These are phyloP conservation scores for Drosophila ercepeae DNA, from an alignment of 1,140 invertebrate species.

Conservation along the genomic window DNA sequence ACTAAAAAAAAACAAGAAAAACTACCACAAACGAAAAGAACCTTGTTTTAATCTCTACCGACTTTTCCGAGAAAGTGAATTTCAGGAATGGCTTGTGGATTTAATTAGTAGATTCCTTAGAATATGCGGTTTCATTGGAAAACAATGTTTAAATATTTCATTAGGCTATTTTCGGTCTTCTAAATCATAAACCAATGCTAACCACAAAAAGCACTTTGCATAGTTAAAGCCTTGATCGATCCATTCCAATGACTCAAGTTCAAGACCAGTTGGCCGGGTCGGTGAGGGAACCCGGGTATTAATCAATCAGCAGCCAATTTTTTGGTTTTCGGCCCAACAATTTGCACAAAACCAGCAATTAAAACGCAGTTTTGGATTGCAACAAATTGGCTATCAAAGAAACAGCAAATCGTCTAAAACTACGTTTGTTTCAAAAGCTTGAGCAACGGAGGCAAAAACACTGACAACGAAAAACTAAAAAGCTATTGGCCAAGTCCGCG, in stretches of 20 bases:
- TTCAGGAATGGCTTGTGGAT: slow-evolving; percentile 7
- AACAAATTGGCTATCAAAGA: slow-evolving; percentile 37
- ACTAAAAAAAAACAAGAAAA: slow-evolving; percentile 66
- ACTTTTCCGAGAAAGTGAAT: slow-evolving; percentile 11
- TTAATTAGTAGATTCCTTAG: slow-evolving; percentile 6
- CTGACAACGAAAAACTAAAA: slow-evolving; percentile 17
- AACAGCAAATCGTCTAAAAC: slow-evolving; percentile 24
- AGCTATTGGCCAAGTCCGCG: slow-evolving; percentile 54
- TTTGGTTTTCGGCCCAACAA: slow-evolving; percentile 30
- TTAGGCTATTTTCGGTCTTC: slow-evolving; percentile 8
- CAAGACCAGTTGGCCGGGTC: slow-evolving; percentile 31
- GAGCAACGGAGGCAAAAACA: slow-evolving; percentile 25
- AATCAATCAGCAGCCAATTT: slow-evolving; percentile 34
- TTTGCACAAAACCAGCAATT: slow-evolving; percentile 63
- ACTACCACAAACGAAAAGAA: slow-evolving; percentile 20
- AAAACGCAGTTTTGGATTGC: slow-evolving; percentile 62
- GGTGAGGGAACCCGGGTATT: slow-evolving; percentile 36
- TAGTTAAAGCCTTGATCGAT: slow-evolving; percentile 29
- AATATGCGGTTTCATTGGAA: neutral
- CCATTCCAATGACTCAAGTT: slow-evolving; percentile 38
- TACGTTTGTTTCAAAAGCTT: slow-evolving; percentile 16
- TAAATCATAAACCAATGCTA: slow-evolving; percentile 12
- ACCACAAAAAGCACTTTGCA: slow-evolving; percentile 48
- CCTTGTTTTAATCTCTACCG: slow-evolving; percentile 12
- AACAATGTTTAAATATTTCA: neutral